A percentile compares a stretch with the other conserved stretches of the same genome.
phyloP scores from a whole-genome alignment of 2,113 vertebrate species.

The Hypomesus transpacificus region DNA sequence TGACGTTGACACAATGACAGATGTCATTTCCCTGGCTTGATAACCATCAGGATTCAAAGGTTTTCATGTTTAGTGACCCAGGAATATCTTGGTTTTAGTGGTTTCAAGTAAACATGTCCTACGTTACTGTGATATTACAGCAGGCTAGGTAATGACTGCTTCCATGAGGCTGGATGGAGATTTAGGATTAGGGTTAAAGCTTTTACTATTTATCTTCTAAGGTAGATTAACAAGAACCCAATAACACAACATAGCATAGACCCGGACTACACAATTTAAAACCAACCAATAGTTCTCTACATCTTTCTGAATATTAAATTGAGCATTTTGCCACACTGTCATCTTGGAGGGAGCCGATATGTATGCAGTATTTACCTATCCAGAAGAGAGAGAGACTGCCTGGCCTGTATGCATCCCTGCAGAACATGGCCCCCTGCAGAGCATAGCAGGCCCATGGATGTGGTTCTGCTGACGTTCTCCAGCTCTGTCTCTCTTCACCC shows the following conservation, averaged over 20 bases:
- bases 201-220: too few species aligned
- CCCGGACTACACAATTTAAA: not conserved
- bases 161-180: too few species aligned
- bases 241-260: not conserved
- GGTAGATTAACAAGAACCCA: too few species aligned
- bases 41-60: constrained; percentile 45
- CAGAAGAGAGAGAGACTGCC: not conserved
- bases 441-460: constrained; percentile 13
- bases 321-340: not conserved
- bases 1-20: constrained; percentile 43
- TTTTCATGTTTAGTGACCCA: constrained; percentile 35
- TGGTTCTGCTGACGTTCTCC: constrained; percentile 38
- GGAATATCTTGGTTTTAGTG: constrained; percentile 21
- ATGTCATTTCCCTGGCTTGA: constrained; percentile 58
- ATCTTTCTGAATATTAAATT: not conserved
- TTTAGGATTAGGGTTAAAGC: too few species aligned
- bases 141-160: too few species aligned
- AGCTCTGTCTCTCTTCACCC: constrained; percentile 53
- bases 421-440: constrained; percentile 25
- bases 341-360: too few species aligned
- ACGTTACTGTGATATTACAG: constrained; percentile 36
- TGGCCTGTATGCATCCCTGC: not conserved
- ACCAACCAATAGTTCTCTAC: too few species aligned
- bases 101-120: not conserved
- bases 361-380: too few species aligned